Conservation (phyloP, 2,888 invertebrate species). For the Lepidocyrtinus sp. region DNA sequence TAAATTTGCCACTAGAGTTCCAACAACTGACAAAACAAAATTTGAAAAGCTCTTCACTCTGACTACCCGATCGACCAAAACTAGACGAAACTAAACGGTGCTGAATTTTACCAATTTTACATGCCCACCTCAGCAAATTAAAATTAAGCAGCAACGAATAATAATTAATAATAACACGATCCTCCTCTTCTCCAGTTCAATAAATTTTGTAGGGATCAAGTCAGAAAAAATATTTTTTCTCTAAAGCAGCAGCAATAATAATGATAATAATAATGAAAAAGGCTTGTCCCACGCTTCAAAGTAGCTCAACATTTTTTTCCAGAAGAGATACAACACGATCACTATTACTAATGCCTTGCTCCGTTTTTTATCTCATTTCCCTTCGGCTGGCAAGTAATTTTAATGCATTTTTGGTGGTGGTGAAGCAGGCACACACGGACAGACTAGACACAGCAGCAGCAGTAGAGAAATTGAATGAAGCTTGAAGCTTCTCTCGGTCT, state of each 20-base stretch:
- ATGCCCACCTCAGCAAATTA: too few species aligned
- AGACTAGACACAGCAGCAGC: neutral
- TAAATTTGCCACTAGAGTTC: too few species aligned
- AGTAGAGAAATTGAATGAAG: constrained; percentile 9
- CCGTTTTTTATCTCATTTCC: constrained; percentile 48
- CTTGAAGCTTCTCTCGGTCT: neutral
- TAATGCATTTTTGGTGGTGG: neutral
- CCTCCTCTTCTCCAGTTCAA: neutral
- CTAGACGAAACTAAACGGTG: too few species aligned
- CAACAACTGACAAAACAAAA: too few species aligned
- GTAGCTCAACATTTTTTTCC: constrained; percentile 27
- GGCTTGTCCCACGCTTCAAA: constrained; percentile 34
- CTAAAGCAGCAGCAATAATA: neutral
- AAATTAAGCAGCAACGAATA: neutral
- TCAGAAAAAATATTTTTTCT: neutral
- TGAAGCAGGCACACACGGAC: neutral
- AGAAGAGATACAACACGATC: constrained; percentile 15
- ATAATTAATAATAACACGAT: neutral
- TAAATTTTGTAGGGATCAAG: too few species aligned
- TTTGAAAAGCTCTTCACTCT: too few species aligned
- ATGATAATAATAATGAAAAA: neutral
- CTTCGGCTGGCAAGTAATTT: constrained; percentile 54
- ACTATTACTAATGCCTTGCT: constrained; percentile 23
- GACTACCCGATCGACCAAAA: too few species aligned
- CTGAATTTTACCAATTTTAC: too few species aligned